Evolutionary conservation across 1,140 invertebrate species (phyloP).

Genomic region (Drosophila persimilis): DNA sequence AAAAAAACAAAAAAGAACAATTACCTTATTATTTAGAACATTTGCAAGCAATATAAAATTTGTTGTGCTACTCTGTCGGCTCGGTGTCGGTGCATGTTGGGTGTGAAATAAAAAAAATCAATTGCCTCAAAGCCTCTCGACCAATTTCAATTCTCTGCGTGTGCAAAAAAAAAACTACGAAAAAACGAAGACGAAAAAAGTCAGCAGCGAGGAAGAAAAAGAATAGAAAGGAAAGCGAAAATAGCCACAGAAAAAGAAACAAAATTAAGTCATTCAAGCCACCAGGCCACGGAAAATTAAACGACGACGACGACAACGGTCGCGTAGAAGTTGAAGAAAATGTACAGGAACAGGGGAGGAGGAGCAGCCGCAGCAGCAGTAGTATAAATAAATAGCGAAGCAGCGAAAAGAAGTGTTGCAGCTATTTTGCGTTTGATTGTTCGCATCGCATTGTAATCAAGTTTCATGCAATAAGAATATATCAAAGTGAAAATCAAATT

Average conservation of each 20-base stretch:
- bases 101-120: conserved; percentile 67
- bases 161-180: conserved; percentile 20
- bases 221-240: conserved; percentile 40
- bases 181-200: conserved; percentile 32
- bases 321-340: conserved; percentile 59
- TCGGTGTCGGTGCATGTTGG: conserved; percentile 58
- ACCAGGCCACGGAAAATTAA: conserved; percentile 68
- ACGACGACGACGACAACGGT: conserved; percentile 34
- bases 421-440: conserved; percentile 4
- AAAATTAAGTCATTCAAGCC: conserved; percentile 56
- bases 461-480: conserved; percentile 52
- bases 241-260: conserved; percentile 42
- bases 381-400: conserved; percentile 68
- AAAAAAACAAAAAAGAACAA: conserved; percentile 54
- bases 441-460: conserved; percentile 44
- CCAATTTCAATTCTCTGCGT: conserved; percentile 48
- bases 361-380: conserved; percentile 49
- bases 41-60: conserved; percentile 44
- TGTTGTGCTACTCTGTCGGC: conserved; percentile 45
- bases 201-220: conserved; percentile 31
- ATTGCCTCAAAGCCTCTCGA: conserved; percentile 53
- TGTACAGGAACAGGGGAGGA: conserved; percentile 71
- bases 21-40: conserved; percentile 48
- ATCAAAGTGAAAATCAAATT: conserved; percentile 77
- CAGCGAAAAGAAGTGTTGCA: conserved; percentile 28